Percentiles rank a stretch among this genome's conserved stretches.
Evolutionary conservation across 92 coral and sea anemone species (phyloP).

Genomic region (Chrysogorgia sp.): DNA sequence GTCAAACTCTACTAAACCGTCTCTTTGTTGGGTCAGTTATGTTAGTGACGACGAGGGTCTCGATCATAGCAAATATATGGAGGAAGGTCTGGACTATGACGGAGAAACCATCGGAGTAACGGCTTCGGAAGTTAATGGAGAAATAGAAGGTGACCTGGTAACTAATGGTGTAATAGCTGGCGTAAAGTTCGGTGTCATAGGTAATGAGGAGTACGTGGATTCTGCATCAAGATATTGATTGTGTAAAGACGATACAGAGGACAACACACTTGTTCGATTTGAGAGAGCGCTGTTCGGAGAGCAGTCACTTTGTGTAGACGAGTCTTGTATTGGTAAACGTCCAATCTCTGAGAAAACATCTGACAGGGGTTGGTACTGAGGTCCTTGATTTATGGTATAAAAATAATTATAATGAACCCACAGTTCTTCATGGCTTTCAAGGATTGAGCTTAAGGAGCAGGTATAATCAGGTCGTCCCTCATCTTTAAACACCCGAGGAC

Average conservation of each 20-base stretch:
- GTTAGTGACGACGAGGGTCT: conserved; percentile 33
- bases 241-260: conserved; percentile 93
- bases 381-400: conserved; percentile 93
- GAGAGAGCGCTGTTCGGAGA: conserved; percentile 56
- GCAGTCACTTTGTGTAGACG: conserved; percentile 65
- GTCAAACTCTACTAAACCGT: conserved; percentile 18
- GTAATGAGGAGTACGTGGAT: conserved; percentile 92
- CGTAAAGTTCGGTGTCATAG: conserved; percentile 99
- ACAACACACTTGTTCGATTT: conserved; percentile 83
- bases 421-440: conserved; percentile 95
- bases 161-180: conserved; percentile 98
- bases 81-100: conserved; percentile 84
- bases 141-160: conserved; percentile 95
- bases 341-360: conserved; percentile 97
- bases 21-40: conserved; percentile 15
- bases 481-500: conserved; percentile 75
- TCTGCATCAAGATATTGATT: conserved; percentile 93
- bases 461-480: conserved; percentile 91
- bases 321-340: conserved; percentile 70
- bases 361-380: conserved; percentile 97
- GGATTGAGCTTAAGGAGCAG: conserved; percentile 94
- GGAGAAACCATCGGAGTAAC: conserved; percentile 85
- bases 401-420: conserved; percentile 97
- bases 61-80: conserved; percentile 60
- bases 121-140: conserved; percentile 90